Percentiles rank a stretch among this genome's conserved stretches.
These are phyloP conservation scores for Spondyliosoma cantharus DNA, from an alignment of 2,797 vertebrate genomes.

Conservation along the genomic window DNA sequence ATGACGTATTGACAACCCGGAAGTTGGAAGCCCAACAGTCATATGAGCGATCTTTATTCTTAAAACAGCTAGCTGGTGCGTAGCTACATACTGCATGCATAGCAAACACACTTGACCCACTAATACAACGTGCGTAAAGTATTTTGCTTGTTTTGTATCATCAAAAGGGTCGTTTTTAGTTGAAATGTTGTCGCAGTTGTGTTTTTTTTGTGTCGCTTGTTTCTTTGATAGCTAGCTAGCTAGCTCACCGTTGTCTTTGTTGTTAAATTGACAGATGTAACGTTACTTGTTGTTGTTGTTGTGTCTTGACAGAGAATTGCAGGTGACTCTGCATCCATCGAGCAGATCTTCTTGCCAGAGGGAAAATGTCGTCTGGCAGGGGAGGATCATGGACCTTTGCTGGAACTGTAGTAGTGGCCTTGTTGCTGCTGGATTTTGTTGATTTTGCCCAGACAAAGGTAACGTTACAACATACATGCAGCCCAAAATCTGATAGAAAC, in stretches of 20 bases:
- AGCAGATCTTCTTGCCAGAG: not conserved
- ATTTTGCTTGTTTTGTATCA: rapidly evolving
- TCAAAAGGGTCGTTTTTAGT: not conserved
- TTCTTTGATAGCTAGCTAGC: not conserved
- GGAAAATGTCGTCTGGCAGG: conserved; percentile 59
- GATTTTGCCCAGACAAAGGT: conserved; percentile 76
- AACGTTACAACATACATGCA: not conserved
- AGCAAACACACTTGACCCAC: not conserved
- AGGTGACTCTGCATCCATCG: not conserved
- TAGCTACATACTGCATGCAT: conserved; percentile 14
- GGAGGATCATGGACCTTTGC: conserved; percentile 12
- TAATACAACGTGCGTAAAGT: conserved; percentile 18
- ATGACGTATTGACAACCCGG: conserved; percentile 46
- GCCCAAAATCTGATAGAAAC: not conserved
- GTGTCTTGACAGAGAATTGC: conserved; percentile 36
- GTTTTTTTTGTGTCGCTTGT: not conserved
- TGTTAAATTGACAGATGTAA: not conserved
- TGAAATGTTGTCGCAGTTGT: no score
- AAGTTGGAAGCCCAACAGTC: conserved; percentile 54
- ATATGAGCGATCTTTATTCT: not conserved
- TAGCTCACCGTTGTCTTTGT: not conserved
- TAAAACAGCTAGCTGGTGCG: not conserved
- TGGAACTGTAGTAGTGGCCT: conserved; percentile 21
- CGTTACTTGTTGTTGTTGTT: not conserved
- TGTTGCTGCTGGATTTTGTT: conserved; percentile 66